Base-by-base conservation (phyloP, 2,113 vertebrate species). In the Planiliza haematocheilus region DNA sequence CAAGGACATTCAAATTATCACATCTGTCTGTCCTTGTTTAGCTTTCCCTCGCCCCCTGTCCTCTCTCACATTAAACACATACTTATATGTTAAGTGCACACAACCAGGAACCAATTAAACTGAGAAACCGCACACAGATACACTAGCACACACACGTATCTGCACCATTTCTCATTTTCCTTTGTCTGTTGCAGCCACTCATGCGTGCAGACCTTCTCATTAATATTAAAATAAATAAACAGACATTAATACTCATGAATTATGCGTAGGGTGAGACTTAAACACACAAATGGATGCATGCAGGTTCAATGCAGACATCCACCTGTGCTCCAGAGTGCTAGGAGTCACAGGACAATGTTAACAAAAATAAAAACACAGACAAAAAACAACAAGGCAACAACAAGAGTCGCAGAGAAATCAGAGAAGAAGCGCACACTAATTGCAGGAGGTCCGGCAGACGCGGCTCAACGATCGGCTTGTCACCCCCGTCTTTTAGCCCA, bases 191-290 rank as follows among this genome's bases (percentile, higher is more conserved):
- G 64, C n/a, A 43, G 38, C 59, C 39, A 45, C 34, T 82, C 74
- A 24, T 38, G 73, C 69, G 1, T 61, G 50, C 16, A 84, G 67
- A 79, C 55, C 74, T 24, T 24, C 70, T 89, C 76, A 89, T 90
- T 79, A 85, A 88, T 87, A 89, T 89, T 88, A 75, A 89, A 89
- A 86, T 70, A 85, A 88, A 89, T 86, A 88, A 87, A 87, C 60
- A 82, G 60, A 71, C 58, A 77, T 88, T 87, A 85, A 82, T 69
- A 65, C 82, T 88, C 83, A 86, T 91, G 85, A 88, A 92, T 90
- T 79, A 91, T 91, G 82, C 24, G 41, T 12, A 48, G 30, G 41
- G 12, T 53, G 72, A 77, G 67, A 84, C 59, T 34, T 63, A 59
- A 64, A 63, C 58, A 62, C 55, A 53, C 30, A 20, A 10, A n/a